These are phyloP conservation scores for Vulpes ferrilata DNA, from an alignment of 2,113 vertebrate species.

Conservation along the genomic window DNA sequence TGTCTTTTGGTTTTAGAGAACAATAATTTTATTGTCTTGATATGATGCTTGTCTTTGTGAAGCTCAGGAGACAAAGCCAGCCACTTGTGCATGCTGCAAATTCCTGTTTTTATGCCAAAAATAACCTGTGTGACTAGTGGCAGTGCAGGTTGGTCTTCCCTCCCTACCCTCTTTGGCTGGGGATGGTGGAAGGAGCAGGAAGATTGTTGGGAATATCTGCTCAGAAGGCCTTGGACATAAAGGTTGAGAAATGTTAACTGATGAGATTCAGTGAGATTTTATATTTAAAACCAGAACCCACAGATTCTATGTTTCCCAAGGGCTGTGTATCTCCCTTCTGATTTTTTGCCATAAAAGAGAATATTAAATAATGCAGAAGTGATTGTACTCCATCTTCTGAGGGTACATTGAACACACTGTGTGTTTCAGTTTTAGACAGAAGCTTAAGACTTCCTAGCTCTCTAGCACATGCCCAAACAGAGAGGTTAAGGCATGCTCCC, in stretches of 20 bases:
- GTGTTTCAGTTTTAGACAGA: conserved; percentile 5
- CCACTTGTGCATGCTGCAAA: neutral
- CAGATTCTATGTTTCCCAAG: neutral
- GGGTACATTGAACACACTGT: neutral
- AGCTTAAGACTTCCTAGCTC: neutral
- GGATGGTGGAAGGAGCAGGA: neutral
- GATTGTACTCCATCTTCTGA: conserved; percentile 2
- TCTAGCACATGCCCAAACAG: neutral
- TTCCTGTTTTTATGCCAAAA: conserved; percentile 62
- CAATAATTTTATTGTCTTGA: neutral
- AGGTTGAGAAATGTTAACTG: conserved; percentile 6
- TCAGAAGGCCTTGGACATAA: conserved; percentile 31
- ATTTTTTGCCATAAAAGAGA: neutral
- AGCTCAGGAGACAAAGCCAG: conserved; percentile 11
- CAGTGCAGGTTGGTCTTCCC: neutral
- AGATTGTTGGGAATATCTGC: neutral
- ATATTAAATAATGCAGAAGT: conserved; percentile 40
- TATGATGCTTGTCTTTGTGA: conserved; percentile 34
- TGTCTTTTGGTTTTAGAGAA: conserved; percentile 60
- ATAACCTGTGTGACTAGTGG: conserved; percentile 19
- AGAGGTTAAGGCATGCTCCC: neutral
- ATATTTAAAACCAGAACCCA: conserved; percentile 30
- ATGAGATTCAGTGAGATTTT: conserved; percentile 3
- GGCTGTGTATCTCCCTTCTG: neutral
- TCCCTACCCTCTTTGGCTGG: neutral